phyloP scores from a whole-genome alignment of 2,113 vertebrate genomes.

The Paradoxurus hermaphroditus region DNA sequence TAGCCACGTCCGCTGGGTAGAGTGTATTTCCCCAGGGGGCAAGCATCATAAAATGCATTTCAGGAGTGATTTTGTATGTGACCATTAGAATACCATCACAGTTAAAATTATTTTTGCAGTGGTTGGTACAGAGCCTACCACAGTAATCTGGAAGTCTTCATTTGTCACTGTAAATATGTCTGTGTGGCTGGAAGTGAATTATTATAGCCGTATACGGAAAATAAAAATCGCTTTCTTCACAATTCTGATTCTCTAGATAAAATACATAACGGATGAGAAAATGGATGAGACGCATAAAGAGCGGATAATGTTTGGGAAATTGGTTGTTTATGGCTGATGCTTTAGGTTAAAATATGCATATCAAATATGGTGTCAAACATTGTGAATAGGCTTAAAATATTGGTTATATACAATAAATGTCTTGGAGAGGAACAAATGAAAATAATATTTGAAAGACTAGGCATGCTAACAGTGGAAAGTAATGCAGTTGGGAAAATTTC shows the following conservation, averaged over 20 bases:
- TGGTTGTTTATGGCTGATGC: background rate
- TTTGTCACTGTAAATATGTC: conserved; percentile 77
- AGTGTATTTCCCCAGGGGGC: background rate
- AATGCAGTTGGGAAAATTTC: background rate
- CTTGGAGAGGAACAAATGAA: background rate
- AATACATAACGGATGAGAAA: conserved; percentile 29
- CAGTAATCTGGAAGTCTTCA: conserved; percentile 57
- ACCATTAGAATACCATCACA: conserved; percentile 36
- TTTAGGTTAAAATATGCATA: conserved; percentile 41
- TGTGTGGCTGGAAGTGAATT: conserved; percentile 71
- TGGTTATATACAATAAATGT: background rate
- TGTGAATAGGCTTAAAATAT: background rate
- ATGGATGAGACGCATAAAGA: background rate
- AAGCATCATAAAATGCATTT: conserved; percentile 32
- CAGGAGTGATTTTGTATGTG: conserved; percentile 40
- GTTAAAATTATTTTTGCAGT: conserved; percentile 53
- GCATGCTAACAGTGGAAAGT: background rate
- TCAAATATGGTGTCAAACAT: background rate
- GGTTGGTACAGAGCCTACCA: conserved; percentile 43
- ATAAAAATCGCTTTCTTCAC: conserved; percentile 37
- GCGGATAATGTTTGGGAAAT: conserved; percentile 2
- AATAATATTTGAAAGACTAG: background rate
- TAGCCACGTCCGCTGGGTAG: background rate
- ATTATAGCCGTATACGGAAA: conserved; percentile 63
- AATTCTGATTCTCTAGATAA: conserved; percentile 41